Conservation (phyloP, 64 coral and sea anemone genomes). For the Stichodactyla helianthus region DNA sequence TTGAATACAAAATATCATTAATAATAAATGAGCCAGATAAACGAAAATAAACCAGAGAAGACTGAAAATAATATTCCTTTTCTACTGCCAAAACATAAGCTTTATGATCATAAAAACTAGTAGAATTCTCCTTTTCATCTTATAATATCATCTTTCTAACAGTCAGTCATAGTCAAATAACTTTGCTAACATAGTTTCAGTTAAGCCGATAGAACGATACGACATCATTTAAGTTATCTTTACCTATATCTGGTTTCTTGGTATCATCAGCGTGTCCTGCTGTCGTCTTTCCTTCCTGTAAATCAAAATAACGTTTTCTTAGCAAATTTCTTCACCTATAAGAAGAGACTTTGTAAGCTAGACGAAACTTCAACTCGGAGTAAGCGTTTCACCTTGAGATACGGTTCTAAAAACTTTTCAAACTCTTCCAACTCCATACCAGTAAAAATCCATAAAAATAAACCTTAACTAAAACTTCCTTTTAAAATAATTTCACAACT, state of each 20-base stretch:
- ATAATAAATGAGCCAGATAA: background rate
- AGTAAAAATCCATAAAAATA: background rate
- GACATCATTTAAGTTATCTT: background rate
- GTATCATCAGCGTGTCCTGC: conserved; percentile 57
- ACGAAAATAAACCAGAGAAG: background rate
- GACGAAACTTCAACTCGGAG: background rate
- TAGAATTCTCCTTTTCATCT: too few species aligned
- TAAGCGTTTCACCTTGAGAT: conserved; percentile 5
- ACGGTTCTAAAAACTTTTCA: conserved; percentile 26
- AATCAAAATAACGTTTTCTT: background rate
- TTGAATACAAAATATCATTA: background rate
- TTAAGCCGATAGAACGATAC: background rate
- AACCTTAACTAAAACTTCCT: background rate
- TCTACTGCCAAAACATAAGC: background rate
- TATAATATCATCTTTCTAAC: too few species aligned
- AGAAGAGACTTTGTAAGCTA: background rate
- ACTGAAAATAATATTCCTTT: background rate
- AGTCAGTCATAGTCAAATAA: too few species aligned
- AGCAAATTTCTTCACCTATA: background rate
- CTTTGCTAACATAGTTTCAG: background rate
- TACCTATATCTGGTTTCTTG: conserved; percentile 87
- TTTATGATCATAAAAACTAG: background rate
- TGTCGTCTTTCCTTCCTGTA: conserved; percentile 74
- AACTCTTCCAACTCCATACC: conserved; percentile 28
- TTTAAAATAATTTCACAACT: background rate